Conservation (phyloP, 2,888 invertebrate genomes). For the Aphidius colemani region DNA sequence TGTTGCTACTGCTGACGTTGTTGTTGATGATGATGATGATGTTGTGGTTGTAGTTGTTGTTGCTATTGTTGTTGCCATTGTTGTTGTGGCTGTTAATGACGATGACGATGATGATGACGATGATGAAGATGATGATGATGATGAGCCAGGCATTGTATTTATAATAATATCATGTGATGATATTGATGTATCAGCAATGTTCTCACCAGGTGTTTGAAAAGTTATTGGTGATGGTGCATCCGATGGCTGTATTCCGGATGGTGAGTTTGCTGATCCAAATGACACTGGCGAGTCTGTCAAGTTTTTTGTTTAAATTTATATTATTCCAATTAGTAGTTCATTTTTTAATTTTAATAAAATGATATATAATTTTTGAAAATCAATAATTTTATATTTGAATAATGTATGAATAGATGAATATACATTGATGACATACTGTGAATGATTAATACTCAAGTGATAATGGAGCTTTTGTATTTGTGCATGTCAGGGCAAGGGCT, state of each 20-base stretch:
- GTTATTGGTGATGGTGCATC: slow-evolving; percentile 58
- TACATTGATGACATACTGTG: slow-evolving; percentile 1
- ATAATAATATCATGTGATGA: slow-evolving; percentile 76
- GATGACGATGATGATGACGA: no score
- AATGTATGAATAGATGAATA: not conserved
- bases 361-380: no score
- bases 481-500: not conserved
- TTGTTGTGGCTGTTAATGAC: no score
- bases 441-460: slow-evolving; percentile 8
- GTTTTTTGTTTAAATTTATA: not conserved
- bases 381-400: no score
- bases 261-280: slow-evolving; percentile 59
- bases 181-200: slow-evolving; percentile 90
- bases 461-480: no score
- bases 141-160: slow-evolving; percentile 77
- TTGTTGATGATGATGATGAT: no score
- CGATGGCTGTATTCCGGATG: slow-evolving; percentile 55
- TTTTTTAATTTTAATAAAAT: not conserved
- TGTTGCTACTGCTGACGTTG: no score
- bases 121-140: slow-evolving; percentile 48
- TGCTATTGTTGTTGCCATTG: no score
- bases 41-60: no score
- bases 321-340: not conserved
- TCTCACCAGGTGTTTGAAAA: slow-evolving; percentile 74
- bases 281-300: slow-evolving; percentile 59